phyloP scores from a whole-genome alignment of 2,888 invertebrate species.

The Notocelia uddmanniana region DNA sequence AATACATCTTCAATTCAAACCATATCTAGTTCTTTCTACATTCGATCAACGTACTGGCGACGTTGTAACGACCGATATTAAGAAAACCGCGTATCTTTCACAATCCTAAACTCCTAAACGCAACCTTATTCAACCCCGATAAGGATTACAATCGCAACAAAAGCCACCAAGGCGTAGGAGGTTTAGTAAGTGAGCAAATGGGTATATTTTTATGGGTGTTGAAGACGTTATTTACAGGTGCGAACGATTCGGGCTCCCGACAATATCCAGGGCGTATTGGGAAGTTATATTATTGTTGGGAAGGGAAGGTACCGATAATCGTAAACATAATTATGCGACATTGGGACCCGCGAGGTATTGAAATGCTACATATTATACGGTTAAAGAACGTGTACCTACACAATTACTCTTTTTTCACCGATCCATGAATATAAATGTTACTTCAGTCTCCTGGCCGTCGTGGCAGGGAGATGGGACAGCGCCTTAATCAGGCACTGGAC shows the following conservation, averaged over 20 bases:
- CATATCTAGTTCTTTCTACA: neutral
- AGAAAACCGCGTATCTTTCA: slow-evolving; percentile 3
- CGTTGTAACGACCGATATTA: neutral
- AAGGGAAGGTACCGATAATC: neutral
- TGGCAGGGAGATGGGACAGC: no score
- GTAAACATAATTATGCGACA: slow-evolving; percentile 6
- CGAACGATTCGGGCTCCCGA: slow-evolving; percentile 13
- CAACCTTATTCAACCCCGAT: neutral
- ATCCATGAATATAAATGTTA: no score
- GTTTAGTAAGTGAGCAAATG: neutral
- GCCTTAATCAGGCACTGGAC: no score
- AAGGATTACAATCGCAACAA: neutral
- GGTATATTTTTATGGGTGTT: slow-evolving; percentile 32
- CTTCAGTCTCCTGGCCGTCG: no score
- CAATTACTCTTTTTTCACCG: no score
- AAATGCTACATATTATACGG: neutral
- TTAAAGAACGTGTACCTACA: neutral
- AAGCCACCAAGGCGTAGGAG: neutral
- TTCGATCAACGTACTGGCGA: neutral
- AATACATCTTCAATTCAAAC: no score
- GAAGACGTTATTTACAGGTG: slow-evolving; percentile 36
- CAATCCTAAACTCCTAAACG: neutral
- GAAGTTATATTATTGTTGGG: slow-evolving; percentile 13
- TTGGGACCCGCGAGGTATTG: neutral
- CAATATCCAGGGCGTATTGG: slow-evolving; percentile 15